Percentiles rank a stretch among this genome's conserved stretches.
These are phyloP conservation scores for Dendroctonus ponderosae DNA, from an alignment of 1,140 invertebrate genomes.

Conservation along the genomic window DNA sequence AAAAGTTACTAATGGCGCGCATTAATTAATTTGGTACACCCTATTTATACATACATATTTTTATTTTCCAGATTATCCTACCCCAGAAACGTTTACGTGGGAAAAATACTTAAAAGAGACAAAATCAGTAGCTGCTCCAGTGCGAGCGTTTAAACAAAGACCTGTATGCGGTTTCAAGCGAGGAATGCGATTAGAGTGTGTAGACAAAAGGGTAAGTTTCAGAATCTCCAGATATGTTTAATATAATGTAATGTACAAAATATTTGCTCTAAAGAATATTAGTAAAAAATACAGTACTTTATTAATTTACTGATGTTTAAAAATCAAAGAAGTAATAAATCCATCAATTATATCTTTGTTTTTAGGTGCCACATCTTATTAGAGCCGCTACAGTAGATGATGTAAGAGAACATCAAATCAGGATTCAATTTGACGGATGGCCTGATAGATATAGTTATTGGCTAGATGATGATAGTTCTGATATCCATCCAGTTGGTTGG, in stretches of 20 bases:
- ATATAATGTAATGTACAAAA: too few relatives aligned
- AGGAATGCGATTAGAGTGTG: slow-evolving; percentile 87
- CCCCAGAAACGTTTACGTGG: slow-evolving; percentile 78
- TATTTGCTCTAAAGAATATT: too few relatives aligned
- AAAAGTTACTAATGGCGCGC: too few relatives aligned
- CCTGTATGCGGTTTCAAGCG: slow-evolving; percentile 77
- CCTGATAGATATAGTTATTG: slow-evolving; percentile 81
- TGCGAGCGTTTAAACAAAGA: slow-evolving; percentile 77
- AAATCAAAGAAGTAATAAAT: too few relatives aligned
- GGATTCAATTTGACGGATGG: slow-evolving; percentile 92
- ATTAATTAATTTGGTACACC: too few relatives aligned
- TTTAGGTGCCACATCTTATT: slow-evolving; percentile 70
- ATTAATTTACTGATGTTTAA: too few relatives aligned
- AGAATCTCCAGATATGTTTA: too few relatives aligned
- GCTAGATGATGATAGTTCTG: slow-evolving; percentile 86
- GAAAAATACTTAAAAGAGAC: slow-evolving; percentile 78
- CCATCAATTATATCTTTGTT: neutral
- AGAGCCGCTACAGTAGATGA: slow-evolving; percentile 82
- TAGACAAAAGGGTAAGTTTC: slow-evolving; percentile 67
- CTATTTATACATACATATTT: too few relatives aligned
- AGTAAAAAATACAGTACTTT: too few relatives aligned
- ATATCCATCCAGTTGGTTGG: slow-evolving; percentile 91
- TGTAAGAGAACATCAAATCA: slow-evolving; percentile 73
- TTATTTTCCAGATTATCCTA: slow-evolving; percentile 64
- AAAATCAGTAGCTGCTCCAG: slow-evolving; percentile 73